Evolutionary conservation across 2,888 invertebrate species (phyloP), one percentile per base, ranked within the genome.

Genomic region (Eupithecia insigniata): DNA sequence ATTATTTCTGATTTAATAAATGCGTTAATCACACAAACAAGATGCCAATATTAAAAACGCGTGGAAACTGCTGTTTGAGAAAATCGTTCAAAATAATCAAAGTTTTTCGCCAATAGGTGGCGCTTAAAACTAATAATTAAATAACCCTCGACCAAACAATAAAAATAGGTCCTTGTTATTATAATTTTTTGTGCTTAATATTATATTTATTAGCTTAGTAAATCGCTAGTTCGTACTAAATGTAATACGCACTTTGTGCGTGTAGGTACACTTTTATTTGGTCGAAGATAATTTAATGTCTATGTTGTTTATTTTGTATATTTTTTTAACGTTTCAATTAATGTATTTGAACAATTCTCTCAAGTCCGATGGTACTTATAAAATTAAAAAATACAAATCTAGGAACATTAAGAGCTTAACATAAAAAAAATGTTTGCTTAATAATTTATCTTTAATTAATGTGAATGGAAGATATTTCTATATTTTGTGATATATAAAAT

Each of bases 321-420:
- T 46, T 66, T 73, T 72, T 67, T 72, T 7, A 8, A 46, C 43
- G 22, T 55, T 32, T 46, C 43, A 30, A 69, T 70, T 68, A 64
- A 70, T 67, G 67, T 22, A 58, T 64, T 61, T 70, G 75, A 75
- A 73, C 71, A 62, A 73, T 75, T 73, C 70, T 71, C 73, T 73
- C 75, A 73, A 75, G 68, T n/a, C 14, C 36, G 68, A 69, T 70
- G 62, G 43, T 34, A 70, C 84, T 85, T 86, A 84, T 78, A 83
- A 84, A 84, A 80, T 82, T 81, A 85, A 62, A 51, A 90, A 90
- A 90, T 89, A 92, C 86, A 91, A 85, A 87, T 87, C 92, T 93
- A 93, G 93, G 93, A 93, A 93, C 93, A 92, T 93, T 87, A 80
- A 90, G 84, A 90, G 82, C 92, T 93, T 92, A 93, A 89, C 68